These are phyloP conservation scores for Acholoe squamosa DNA, from an alignment of 2,888 invertebrate species.

Conservation along the genomic window DNA sequence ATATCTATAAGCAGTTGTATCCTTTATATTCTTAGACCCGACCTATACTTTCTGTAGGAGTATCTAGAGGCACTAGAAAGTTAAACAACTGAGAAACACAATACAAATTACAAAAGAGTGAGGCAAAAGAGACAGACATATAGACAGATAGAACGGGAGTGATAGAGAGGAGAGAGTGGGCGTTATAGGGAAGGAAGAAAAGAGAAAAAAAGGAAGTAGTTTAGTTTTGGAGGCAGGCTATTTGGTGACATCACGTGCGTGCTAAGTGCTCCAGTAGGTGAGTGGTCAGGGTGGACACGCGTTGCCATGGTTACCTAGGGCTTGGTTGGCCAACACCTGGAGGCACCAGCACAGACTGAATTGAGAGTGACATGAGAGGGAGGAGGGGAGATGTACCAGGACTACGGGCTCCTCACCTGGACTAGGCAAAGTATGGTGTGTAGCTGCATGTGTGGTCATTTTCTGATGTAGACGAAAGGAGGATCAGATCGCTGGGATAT, in stretches of 20 bases:
- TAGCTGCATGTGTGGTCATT: neutral
- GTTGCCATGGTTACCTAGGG: constrained; percentile 18
- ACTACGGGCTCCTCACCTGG: neutral
- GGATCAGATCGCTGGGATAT: neutral
- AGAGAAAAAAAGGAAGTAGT: neutral
- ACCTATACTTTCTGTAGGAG: too few relatives aligned
- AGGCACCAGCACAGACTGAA: neutral
- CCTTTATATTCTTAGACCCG: too few relatives aligned
- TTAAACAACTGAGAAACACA: neutral
- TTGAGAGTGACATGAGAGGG: neutral
- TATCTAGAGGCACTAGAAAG: too few relatives aligned
- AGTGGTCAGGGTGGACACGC: constrained; percentile 9
- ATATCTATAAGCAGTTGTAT: too few relatives aligned
- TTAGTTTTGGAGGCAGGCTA: neutral
- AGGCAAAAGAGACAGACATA: neutral
- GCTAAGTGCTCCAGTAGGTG: constrained; percentile 28
- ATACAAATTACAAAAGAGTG: neutral
- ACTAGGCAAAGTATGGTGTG: too few relatives aligned
- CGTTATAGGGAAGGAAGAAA: neutral
- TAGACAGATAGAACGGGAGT: neutral
- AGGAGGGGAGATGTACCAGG: neutral
- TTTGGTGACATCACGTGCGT: neutral
- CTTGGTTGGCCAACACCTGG: neutral
- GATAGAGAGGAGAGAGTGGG: neutral
- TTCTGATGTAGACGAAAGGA: neutral